phyloP scores from a whole-genome alignment of 2,797 vertebrate genomes.

The Sandelia bainsii region DNA sequence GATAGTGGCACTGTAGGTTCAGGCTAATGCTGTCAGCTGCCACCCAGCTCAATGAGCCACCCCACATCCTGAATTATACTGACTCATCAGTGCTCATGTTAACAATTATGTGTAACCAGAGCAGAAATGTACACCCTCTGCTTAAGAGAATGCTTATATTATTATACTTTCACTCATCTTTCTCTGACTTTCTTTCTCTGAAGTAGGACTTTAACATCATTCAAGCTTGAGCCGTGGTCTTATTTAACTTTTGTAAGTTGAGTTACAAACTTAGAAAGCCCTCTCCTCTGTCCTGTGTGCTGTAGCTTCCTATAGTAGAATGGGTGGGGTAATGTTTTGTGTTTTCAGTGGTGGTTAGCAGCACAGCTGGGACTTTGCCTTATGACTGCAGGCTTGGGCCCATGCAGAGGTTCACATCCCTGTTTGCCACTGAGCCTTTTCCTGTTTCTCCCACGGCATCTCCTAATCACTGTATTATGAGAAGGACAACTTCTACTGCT shows the following conservation, averaged over 20 bases:
- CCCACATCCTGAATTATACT: constrained; percentile 48
- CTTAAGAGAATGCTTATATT: constrained; percentile 53
- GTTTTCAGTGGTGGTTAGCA: constrained; percentile 39
- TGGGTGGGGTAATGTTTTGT: constrained; percentile 19
- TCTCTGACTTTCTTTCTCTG: constrained; percentile 44
- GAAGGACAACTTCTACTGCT: constrained; percentile 9
- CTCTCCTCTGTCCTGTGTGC: constrained; percentile 11
- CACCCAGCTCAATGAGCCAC: constrained; percentile 44
- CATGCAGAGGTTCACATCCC: constrained; percentile 64
- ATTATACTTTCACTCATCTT: constrained; percentile 60
- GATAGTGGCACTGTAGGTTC: constrained; percentile 44
- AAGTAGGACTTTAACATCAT: constrained; percentile 21
- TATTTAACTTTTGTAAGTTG: constrained; percentile 17
- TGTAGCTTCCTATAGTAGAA: constrained; percentile 32
- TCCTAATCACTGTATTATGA: constrained; percentile 57
- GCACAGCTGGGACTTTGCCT: constrained; percentile 55
- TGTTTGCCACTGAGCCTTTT: constrained; percentile 39
- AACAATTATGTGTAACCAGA: constrained; percentile 71
- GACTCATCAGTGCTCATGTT: constrained; percentile 61
- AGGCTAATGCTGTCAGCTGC: constrained; percentile 46
- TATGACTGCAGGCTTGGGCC: constrained; percentile 45
- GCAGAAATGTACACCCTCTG: constrained; percentile 58
- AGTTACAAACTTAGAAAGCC: constrained; percentile 38
- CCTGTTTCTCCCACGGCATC: constrained; percentile 46
- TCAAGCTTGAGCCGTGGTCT: constrained; percentile 17